Conservation (phyloP, 2,113 vertebrate species). For the Brachyhypopomus gauderio region DNA sequence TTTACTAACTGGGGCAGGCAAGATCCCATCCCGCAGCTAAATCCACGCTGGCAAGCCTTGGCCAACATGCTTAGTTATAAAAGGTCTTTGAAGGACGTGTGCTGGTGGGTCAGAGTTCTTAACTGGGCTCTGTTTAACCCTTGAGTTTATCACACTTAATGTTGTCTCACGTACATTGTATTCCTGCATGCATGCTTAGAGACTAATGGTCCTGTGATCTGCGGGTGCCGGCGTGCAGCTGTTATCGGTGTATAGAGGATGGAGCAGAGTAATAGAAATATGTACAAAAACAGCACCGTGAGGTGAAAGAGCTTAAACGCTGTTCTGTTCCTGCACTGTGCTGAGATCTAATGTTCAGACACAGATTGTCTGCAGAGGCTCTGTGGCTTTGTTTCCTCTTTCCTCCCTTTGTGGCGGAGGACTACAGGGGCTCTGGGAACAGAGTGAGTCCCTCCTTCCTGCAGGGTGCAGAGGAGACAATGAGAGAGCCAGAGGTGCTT, state of each 20-base stretch:
- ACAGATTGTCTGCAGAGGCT: neutral
- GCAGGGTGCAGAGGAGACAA: constrained; percentile 13
- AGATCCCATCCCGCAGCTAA: neutral
- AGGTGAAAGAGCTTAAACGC: too few relatives aligned
- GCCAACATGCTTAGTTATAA: constrained; percentile 4
- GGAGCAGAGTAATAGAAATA: neutral
- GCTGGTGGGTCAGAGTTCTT: neutral
- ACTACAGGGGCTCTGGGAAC: constrained; percentile 25
- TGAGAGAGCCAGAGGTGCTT: constrained; percentile 7
- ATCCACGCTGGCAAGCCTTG: neutral
- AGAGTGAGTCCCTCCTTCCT: constrained; percentile 40
- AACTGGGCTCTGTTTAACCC: neutral
- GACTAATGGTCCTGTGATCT: constrained; percentile 1
- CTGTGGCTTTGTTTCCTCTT: constrained; percentile 28
- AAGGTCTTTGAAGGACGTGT: constrained; percentile 11
- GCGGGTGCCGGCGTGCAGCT: neutral
- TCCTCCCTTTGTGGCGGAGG: constrained; percentile 23
- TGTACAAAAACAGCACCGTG: neutral
- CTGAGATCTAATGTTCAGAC: constrained; percentile 1
- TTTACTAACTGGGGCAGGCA: constrained; percentile 21
- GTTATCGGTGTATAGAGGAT: neutral
- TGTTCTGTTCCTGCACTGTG: too few relatives aligned
- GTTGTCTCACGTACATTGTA: constrained; percentile 5
- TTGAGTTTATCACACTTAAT: neutral
- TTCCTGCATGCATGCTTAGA: neutral